Evolutionary conservation across 2,888 invertebrate species (phyloP).

Genomic region (Argyra leucocephala): DNA sequence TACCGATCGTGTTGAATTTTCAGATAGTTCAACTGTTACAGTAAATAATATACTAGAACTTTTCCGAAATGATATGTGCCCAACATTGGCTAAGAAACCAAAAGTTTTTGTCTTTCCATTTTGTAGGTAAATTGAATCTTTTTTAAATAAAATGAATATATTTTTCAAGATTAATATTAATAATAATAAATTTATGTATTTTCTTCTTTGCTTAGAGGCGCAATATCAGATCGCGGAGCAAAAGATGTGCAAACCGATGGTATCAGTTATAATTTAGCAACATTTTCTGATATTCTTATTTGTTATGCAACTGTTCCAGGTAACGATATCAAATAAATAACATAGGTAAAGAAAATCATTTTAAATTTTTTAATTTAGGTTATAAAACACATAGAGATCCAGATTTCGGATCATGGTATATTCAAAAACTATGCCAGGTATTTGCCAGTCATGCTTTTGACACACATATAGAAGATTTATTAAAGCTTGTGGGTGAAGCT

Average conservation of each 20-base stretch:
- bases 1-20: conserved; percentile 51
- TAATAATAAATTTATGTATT: neutral
- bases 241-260: conserved; percentile 26
- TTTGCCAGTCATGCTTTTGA: conserved; percentile 56
- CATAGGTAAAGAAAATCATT: neutral
- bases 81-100: conserved; percentile 50
- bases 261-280: conserved; percentile 25
- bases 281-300: conserved; percentile 53
- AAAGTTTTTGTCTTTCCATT: conserved; percentile 67
- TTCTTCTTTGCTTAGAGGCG: conserved; percentile 32
- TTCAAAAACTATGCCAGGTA: conserved; percentile 56
- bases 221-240: conserved; percentile 35
- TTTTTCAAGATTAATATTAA: too few species aligned
- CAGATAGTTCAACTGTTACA: conserved; percentile 47
- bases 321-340: neutral
- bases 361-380: conserved; percentile 21
- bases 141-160: conserved; percentile 10
- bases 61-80: conserved; percentile 51
- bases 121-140: conserved; percentile 45
- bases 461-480: conserved; percentile 54
- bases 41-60: conserved; percentile 49
- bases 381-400: conserved; percentile 49
- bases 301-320: conserved; percentile 57
- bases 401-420: conserved; percentile 58
- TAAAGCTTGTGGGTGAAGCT: conserved; percentile 52